These are phyloP conservation scores for Autographa pulchrina DNA, from an alignment of 2,888 invertebrate species.

Conservation along the genomic window DNA sequence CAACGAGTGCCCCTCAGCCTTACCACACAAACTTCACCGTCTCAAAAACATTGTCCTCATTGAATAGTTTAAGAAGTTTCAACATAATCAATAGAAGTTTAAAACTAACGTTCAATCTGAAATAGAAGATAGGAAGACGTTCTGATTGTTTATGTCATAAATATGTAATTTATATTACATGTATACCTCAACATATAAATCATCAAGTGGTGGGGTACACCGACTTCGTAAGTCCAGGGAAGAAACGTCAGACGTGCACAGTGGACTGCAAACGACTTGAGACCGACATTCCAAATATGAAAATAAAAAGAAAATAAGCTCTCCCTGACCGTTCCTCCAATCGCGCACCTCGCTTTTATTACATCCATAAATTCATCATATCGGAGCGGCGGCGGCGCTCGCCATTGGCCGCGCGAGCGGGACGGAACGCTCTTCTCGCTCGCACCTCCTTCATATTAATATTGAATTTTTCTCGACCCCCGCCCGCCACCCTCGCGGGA, in stretches of 20 bases:
- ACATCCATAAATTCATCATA: conserved; percentile 96
- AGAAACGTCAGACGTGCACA: conserved; percentile 75
- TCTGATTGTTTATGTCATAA: conserved; percentile 13
- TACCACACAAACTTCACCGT: conserved; percentile 74
- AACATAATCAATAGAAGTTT: conserved; percentile 27
- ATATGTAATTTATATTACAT: conserved; percentile 43
- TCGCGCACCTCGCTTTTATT: conserved; percentile 92
- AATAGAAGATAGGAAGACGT: neutral
- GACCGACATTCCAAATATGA: conserved; percentile 87
- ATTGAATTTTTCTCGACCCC: conserved; percentile 93
- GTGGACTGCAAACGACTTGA: conserved; percentile 76
- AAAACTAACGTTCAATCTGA: conserved; percentile 5
- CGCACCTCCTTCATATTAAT: conserved; percentile 94
- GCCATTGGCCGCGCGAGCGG: conserved; percentile 89
- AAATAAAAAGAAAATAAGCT: conserved; percentile 90
- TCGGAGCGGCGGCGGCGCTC: conserved; percentile 88
- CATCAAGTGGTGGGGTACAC: conserved; percentile 59
- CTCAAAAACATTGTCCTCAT: conserved; percentile 61
- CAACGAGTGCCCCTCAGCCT: conserved; percentile 75
- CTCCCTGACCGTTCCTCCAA: conserved; percentile 90
- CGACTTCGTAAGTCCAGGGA: conserved; percentile 64
- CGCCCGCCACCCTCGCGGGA: conserved; percentile 87
- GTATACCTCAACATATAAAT: conserved; percentile 51
- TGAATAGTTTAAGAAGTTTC: conserved; percentile 49
- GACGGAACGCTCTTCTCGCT: conserved; percentile 87